These are phyloP conservation scores for Carettochelys insculpta DNA, from an alignment of 2,113 vertebrate species.

Conservation along the genomic window DNA sequence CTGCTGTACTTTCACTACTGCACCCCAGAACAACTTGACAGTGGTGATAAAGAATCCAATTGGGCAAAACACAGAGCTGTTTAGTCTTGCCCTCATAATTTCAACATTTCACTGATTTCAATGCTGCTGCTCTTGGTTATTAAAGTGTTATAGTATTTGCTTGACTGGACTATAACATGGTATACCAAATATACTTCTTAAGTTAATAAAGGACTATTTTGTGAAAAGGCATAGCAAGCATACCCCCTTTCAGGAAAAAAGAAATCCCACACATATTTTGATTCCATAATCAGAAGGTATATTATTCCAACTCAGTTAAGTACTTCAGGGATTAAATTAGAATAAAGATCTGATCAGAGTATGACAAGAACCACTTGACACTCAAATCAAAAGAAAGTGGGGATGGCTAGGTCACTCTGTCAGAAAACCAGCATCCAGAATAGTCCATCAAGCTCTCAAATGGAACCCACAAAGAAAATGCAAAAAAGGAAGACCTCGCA, in stretches of 20 bases:
- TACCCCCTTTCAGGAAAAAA: too few relatives aligned
- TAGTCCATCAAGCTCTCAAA: too few relatives aligned
- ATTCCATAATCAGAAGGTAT: neutral
- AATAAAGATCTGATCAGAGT: too few relatives aligned
- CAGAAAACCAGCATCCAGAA: too few relatives aligned
- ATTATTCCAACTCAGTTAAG: neutral
- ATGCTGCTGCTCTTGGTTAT: neutral
- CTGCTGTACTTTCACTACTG: too few relatives aligned
- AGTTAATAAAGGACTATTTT: neutral
- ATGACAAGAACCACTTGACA: too few relatives aligned
- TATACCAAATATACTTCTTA: neutral
- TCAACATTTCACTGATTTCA: neutral
- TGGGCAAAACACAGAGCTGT: neutral
- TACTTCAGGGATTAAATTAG: neutral
- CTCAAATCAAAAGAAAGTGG: too few relatives aligned
- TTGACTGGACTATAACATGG: neutral
- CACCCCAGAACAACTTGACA: neutral
- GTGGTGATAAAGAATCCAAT: neutral
- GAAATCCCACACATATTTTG: neutral
- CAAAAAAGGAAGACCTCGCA: too few relatives aligned
- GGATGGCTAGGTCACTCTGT: too few relatives aligned
- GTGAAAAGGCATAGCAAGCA: neutral
- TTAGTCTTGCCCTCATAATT: neutral
- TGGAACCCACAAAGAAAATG: too few relatives aligned
- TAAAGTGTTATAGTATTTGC: neutral